Conservation (phyloP, 2,113 vertebrate species). For the Brachionichthys hirsutus region DNA sequence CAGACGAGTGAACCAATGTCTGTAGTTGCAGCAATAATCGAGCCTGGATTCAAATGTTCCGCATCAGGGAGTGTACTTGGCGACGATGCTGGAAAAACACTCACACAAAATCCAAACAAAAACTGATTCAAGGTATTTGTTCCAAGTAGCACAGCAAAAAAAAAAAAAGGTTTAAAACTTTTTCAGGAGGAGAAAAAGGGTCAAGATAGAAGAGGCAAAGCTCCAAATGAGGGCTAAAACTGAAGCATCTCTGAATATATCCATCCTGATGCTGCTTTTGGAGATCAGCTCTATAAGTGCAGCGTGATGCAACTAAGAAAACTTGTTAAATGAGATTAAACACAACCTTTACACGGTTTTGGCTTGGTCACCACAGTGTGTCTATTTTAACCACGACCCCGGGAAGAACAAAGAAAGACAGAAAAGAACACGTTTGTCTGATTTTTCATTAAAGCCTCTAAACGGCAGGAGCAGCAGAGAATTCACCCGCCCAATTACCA, state of each 20-base stretch:
- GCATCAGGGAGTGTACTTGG: neutral
- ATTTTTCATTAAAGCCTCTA: constrained; percentile 50
- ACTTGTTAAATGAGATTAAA: no score
- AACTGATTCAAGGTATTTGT: constrained; percentile 23
- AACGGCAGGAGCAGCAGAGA: constrained; percentile 31
- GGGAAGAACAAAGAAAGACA: constrained; percentile 9
- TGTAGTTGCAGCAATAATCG: constrained; percentile 25
- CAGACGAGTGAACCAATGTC: neutral
- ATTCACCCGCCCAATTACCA: constrained; percentile 45
- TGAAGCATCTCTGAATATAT: neutral
- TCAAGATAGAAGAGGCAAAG: constrained; percentile 20
- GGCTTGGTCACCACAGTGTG: no score
- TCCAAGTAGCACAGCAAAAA: constrained; percentile 13
- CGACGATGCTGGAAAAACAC: constrained; percentile 23
- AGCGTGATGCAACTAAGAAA: neutral
- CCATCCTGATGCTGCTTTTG: neutral
- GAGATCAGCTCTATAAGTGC: constrained; percentile 9
- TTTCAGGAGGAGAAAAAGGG: constrained; percentile 1
- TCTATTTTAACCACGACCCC: no score
- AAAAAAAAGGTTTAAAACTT: constrained; percentile 2
- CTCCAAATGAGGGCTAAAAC: constrained; percentile 5
- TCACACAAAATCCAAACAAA: constrained; percentile 1
- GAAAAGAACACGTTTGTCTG: neutral
- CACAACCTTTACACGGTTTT: no score
- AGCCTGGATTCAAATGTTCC: constrained; percentile 20